A percentile compares a stretch with the other conserved stretches of the same genome.
Conservation (phyloP, 2,888 invertebrate species). For the Dolichomitus sp. region DNA sequence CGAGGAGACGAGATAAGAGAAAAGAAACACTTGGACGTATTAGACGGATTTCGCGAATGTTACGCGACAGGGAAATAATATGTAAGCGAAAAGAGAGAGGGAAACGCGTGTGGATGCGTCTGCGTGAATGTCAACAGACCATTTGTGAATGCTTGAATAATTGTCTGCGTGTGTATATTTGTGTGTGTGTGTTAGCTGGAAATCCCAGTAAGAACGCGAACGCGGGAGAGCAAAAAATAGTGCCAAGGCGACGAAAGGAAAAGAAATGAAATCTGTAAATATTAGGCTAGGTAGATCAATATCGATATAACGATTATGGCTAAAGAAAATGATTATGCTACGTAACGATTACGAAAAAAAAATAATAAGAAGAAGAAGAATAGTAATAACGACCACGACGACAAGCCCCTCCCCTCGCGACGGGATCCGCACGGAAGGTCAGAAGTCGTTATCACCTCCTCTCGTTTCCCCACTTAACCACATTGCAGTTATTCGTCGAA, state of each 20-base stretch:
- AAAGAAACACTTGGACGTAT: constrained; percentile 47
- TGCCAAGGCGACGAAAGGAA: constrained; percentile 68
- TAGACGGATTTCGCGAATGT: constrained; percentile 39
- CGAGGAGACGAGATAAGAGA: constrained; percentile 18
- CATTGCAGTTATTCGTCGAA: constrained; percentile 80
- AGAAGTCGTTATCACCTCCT: constrained; percentile 85
- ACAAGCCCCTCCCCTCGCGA: constrained; percentile 66
- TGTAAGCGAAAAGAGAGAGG: constrained; percentile 11
- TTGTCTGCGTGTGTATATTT: constrained; percentile 30
- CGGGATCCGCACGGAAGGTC: constrained; percentile 81
- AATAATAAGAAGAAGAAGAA: constrained; percentile 1
- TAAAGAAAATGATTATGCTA: constrained; percentile 77
- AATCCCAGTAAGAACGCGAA: constrained; percentile 41
- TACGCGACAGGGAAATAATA: constrained; percentile 40
- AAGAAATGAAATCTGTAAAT: constrained; percentile 79
- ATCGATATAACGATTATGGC: constrained; percentile 80
- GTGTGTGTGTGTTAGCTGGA: constrained; percentile 25
- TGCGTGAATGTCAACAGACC: constrained; percentile 27
- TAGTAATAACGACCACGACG: constrained; percentile 37
- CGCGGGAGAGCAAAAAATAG: constrained; percentile 54
- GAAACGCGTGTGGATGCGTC: constrained; percentile 42
- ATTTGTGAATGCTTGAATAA: constrained; percentile 34
- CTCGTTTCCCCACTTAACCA: constrained; percentile 83
- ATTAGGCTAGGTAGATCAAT: constrained; percentile 85
- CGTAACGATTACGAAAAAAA: constrained; percentile 75